These are phyloP conservation scores for Lordiphosa andalusiaca DNA, from an alignment of 2,888 invertebrate species.

Conservation along the genomic window DNA sequence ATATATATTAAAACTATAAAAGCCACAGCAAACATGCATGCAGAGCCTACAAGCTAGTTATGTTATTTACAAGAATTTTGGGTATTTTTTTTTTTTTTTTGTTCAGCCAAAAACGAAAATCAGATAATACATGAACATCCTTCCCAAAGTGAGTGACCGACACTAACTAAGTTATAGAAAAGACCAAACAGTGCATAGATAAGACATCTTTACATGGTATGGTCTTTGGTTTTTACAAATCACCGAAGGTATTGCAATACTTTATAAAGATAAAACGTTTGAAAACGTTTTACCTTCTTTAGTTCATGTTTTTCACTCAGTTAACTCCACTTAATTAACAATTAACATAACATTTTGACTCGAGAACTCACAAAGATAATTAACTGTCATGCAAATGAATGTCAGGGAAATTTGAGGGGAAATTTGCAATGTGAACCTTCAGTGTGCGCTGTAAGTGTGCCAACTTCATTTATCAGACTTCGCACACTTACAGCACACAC, in stretches of 20 bases:
- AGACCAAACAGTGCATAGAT: constrained; percentile 12
- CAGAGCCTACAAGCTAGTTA: constrained; percentile 31
- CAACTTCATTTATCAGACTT: no score
- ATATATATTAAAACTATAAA: neutral
- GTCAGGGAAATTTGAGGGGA: no score
- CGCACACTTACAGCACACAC: no score
- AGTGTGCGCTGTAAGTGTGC: no score
- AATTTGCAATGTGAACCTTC: no score
- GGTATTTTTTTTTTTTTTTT: constrained; percentile 12
- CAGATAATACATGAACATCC: constrained; percentile 74
- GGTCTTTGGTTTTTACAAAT: neutral
- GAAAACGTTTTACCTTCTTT: constrained; percentile 1
- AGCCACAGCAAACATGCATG: constrained; percentile 10
- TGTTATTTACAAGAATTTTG: constrained; percentile 68
- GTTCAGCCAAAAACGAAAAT: constrained; percentile 66
- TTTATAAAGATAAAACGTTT: no score
- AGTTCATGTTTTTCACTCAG: constrained; percentile 41
- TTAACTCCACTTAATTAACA: constrained; percentile 31
- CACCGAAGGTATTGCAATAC: constrained; percentile 8
- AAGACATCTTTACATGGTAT: neutral
- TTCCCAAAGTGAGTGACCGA: constrained; percentile 40
- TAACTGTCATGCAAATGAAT: no score
- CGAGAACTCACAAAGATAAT: no score
- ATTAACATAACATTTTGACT: constrained; percentile 15
- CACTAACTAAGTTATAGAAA: constrained; percentile 36